These are phyloP conservation scores for Lamproptera curius DNA, from an alignment of 2,888 invertebrate species.

Conservation along the genomic window DNA sequence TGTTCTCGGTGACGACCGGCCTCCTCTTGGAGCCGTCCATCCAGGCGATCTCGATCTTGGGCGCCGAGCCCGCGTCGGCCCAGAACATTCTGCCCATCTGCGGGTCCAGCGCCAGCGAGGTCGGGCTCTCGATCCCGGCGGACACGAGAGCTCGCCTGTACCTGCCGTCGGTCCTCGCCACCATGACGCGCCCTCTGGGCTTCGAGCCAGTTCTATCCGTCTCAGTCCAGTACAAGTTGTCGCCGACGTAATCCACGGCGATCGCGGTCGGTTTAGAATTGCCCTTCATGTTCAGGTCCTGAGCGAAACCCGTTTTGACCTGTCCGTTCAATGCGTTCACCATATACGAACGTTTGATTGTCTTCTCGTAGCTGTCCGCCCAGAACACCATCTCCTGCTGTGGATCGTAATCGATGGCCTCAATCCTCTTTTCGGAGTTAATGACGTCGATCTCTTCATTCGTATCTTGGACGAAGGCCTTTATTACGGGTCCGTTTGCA, in stretches of 20 bases:
- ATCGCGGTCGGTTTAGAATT: constrained; percentile 92
- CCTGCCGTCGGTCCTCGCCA: constrained; percentile 92
- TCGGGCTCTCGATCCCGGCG: constrained; percentile 90
- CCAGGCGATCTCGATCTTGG: constrained; percentile 97
- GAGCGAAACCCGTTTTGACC: constrained; percentile 89
- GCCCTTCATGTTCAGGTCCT: constrained; percentile 91
- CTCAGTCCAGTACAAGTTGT: constrained; percentile 97
- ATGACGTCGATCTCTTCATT: constrained; percentile 87
- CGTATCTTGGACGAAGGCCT: constrained; percentile 82
- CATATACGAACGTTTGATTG: constrained; percentile 95
- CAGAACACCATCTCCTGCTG: constrained; percentile 93
- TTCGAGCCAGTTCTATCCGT: constrained; percentile 85
- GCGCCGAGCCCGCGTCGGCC: constrained; percentile 93
- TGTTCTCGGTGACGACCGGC: constrained; percentile 87
- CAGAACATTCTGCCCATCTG: constrained; percentile 93
- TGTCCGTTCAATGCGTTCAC: constrained; percentile 86
- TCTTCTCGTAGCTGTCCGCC: constrained; percentile 95
- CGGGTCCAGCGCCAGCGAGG: constrained; percentile 93
- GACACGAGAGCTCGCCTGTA: constrained; percentile 89
- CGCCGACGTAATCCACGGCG: constrained; percentile 95
- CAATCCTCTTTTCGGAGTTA: constrained; percentile 91
- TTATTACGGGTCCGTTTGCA: constrained; percentile 92
- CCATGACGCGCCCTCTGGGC: constrained; percentile 89
- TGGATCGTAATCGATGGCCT: constrained; percentile 94
- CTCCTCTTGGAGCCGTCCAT: constrained; percentile 96